A percentile compares a stretch with the other conserved stretches of the same genome.
phyloP scores from a whole-genome alignment of 2,797 vertebrate species.

The Manis pentadactyla region DNA sequence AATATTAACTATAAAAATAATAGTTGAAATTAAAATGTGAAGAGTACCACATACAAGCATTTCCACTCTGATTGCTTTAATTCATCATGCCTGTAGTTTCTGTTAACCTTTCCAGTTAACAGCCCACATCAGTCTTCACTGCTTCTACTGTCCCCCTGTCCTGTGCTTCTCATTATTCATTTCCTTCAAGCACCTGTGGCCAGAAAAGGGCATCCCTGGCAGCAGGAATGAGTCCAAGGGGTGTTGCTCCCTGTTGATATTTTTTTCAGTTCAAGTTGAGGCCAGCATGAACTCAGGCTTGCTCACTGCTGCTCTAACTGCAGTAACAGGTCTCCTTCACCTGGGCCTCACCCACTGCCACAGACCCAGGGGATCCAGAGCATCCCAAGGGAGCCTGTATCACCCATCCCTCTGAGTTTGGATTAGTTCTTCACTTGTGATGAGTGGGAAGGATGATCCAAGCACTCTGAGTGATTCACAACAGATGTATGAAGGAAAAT shows the following conservation, averaged over 20 bases:
- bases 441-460: background rate
- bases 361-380: background rate
- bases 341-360: too few relatives aligned
- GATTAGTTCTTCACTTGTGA: background rate
- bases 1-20: slow-evolving; percentile 48
- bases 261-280: background rate
- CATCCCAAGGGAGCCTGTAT: background rate
- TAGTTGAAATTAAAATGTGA: slow-evolving; percentile 34
- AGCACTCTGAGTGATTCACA: background rate
- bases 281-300: background rate
- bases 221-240: background rate
- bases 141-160: background rate
- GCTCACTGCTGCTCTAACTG: background rate
- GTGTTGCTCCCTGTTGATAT: background rate
- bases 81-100: background rate
- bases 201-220: background rate
- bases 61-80: background rate
- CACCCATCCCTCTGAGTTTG: background rate
- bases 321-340: background rate
- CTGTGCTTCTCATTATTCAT: background rate
- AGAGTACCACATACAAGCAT: background rate
- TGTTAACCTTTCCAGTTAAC: background rate
- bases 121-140: background rate
- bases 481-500: background rate
- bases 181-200: background rate